Percentiles rank a stretch among this genome's conserved stretches.
Evolutionary conservation across 2,888 invertebrate genomes (phyloP).

Genomic region (Abrostola triplasia): DNA sequence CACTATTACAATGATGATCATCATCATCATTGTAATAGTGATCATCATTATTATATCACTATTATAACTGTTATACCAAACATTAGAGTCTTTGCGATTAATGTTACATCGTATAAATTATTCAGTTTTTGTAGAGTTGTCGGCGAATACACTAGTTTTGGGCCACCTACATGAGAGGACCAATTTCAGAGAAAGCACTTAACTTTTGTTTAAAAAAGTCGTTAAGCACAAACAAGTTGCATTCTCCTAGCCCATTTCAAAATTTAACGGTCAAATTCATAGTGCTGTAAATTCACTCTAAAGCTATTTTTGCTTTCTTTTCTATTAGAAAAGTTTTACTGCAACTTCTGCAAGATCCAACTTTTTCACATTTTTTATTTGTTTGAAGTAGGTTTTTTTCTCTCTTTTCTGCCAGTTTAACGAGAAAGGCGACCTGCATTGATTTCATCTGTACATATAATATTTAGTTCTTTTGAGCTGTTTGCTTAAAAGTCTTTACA

Average conservation of each 20-base stretch:
- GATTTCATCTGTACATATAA: background rate
- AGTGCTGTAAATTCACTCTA: slow-evolving; percentile 8
- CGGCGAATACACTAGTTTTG: too few relatives aligned
- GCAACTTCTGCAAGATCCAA: slow-evolving; percentile 16
- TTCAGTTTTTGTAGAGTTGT: too few relatives aligned
- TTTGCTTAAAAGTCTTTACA: slow-evolving; percentile 3
- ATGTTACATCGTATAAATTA: too few relatives aligned
- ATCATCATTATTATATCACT: too few relatives aligned
- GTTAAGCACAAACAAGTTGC: background rate
- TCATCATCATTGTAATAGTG: too few relatives aligned
- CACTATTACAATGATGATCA: too few relatives aligned
- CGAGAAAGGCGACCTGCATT: slow-evolving; percentile 8
- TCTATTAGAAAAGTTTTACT: slow-evolving; percentile 31
- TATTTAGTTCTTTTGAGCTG: slow-evolving; percentile 3
- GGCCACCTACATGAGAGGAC: too few relatives aligned
- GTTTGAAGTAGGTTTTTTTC: slow-evolving; percentile 17
- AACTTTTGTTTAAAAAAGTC: too few relatives aligned
- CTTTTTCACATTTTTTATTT: slow-evolving; percentile 33
- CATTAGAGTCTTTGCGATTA: too few relatives aligned
- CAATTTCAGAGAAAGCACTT: too few relatives aligned
- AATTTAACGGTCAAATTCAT: background rate
- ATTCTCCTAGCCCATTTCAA: background rate
- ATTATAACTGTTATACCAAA: too few relatives aligned
- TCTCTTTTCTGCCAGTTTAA: slow-evolving; percentile 20
- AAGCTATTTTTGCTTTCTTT: slow-evolving; percentile 20